Evolutionary conservation across 2,888 invertebrate genomes (phyloP).

Genomic region (Emmelina monodactyla): DNA sequence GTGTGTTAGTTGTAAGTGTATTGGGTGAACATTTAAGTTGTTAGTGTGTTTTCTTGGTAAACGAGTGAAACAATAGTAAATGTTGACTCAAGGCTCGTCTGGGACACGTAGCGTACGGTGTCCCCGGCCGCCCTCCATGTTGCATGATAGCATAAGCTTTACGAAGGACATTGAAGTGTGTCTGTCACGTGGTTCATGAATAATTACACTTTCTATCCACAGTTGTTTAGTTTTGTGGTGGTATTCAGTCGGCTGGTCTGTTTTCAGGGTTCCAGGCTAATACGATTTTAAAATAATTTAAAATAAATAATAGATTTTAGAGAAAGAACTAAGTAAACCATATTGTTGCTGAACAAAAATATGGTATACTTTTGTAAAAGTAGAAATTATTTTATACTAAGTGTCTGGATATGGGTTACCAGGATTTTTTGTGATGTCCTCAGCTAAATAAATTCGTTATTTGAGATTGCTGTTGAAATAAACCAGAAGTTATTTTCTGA

Average conservation of each 20-base stretch:
- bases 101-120: too few species aligned
- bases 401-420: slow-evolving; percentile 35
- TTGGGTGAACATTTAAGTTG: too few species aligned
- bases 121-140: too few species aligned
- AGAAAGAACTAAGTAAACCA: slow-evolving; percentile 22
- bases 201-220: slow-evolving; percentile 19
- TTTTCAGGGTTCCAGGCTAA: slow-evolving; percentile 32
- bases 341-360: slow-evolving; percentile 4
- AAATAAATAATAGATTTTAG: slow-evolving; percentile 24
- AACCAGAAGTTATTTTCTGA: slow-evolving; percentile 26
- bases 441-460: slow-evolving; percentile 6
- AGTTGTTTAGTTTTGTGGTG: slow-evolving; percentile 14
- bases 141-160: slow-evolving; percentile 51
- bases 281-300: slow-evolving; percentile 22
- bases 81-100: too few species aligned
- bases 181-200: slow-evolving; percentile 26
- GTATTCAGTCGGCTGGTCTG: slow-evolving; percentile 13
- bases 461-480: slow-evolving; percentile 36
- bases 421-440: slow-evolving; percentile 46
- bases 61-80: too few species aligned
- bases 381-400: slow-evolving; percentile 25
- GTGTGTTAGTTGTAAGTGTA: too few species aligned
- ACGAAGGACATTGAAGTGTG: slow-evolving; percentile 56
- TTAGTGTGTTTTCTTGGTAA: too few species aligned
- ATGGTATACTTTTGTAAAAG: slow-evolving; percentile 26